A percentile compares a stretch with the other conserved stretches of the same genome.
phyloP scores from a whole-genome alignment of 2,888 invertebrate genomes.

The Cephonodes hylas region DNA sequence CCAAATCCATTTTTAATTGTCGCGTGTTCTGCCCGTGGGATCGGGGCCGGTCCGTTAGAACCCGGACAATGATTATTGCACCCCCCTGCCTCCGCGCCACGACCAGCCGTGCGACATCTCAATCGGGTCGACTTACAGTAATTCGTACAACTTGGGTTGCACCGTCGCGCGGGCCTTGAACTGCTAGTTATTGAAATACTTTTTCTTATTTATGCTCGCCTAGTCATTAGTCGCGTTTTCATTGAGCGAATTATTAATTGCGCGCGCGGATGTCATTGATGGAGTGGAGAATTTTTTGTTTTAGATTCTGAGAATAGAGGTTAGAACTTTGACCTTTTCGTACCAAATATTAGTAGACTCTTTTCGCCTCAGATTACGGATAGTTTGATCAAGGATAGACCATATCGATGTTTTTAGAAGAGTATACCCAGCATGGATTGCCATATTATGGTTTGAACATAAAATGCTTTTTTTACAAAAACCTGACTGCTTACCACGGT shows the following conservation, averaged over 20 bases:
- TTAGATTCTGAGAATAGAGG: no score
- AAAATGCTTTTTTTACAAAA: no score
- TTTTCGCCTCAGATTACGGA: no score
- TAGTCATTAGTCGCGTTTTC: not conserved
- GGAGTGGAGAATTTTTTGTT: no score
- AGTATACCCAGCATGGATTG: no score
- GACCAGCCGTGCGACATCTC: slow-evolving; percentile 11
- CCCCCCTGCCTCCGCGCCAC: not conserved
- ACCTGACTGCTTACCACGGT: no score
- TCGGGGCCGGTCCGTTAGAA: slow-evolving; percentile 16
- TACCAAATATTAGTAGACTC: no score
- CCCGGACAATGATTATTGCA: not conserved
- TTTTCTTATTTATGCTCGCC: not conserved
- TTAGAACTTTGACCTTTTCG: no score
- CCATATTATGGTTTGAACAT: no score
- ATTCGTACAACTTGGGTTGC: not conserved
- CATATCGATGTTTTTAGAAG: no score
- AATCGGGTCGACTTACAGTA: slow-evolving; percentile 13
- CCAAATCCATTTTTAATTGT: slow-evolving; percentile 10
- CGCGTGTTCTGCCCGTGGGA: slow-evolving; percentile 16
- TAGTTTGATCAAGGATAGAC: no score
- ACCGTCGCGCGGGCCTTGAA: not conserved
- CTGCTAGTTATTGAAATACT: not conserved
- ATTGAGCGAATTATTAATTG: not conserved
- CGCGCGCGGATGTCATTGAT: no score